Evolutionary conservation across 2,888 invertebrate species (phyloP), one percentile per base, ranked within the genome.

Genomic region (Mechanitis mazaeus): DNA sequence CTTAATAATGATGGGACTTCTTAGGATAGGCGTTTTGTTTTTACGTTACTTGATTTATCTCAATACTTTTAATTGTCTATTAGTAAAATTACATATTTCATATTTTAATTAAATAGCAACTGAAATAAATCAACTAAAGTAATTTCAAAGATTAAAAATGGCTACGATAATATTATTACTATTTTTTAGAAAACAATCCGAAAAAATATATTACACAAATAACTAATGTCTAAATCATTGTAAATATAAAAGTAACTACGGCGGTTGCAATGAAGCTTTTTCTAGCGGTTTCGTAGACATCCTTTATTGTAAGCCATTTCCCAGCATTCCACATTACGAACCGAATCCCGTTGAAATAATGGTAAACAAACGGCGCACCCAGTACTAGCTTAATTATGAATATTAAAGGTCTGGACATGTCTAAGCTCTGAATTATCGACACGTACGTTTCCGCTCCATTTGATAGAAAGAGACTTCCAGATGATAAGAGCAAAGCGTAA

Each of bases 381-480:
- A 83, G 0, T 0, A 79, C 1, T 0, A 84, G n/a, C 69, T 88
- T 88, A 2, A 84, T 28, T 0, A 82, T 0, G 3, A 83, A 67
- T 33, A 78, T 68, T 0, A 67, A 35, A 0, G 72, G 28, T 1
- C 66, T 12, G 0, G 79, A 75, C 1, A 88, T 42, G 55, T 86
- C 72, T 11, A 87, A 60, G 56, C 83, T 84, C 63, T 88, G 87
- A 12, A 88, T 83, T 28, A 85, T 76, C 0, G 77, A 77, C 0
- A 85, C 81, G 61, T 80, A 81, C 0, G 84, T 78, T 28, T 87
- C 84, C 0, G 86, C 70, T 0, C 88, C 89, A 35, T 85, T 82
- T 0, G 84, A 68, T 0, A 87, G 70, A 61, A 85, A 83, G 42
- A 88, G 60, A 0, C 84, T 64, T 0, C 81, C 83, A 0, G 73